Evolutionary conservation across 1,140 invertebrate genomes (phyloP).

Genomic region (Chlorops oryzae): DNA sequence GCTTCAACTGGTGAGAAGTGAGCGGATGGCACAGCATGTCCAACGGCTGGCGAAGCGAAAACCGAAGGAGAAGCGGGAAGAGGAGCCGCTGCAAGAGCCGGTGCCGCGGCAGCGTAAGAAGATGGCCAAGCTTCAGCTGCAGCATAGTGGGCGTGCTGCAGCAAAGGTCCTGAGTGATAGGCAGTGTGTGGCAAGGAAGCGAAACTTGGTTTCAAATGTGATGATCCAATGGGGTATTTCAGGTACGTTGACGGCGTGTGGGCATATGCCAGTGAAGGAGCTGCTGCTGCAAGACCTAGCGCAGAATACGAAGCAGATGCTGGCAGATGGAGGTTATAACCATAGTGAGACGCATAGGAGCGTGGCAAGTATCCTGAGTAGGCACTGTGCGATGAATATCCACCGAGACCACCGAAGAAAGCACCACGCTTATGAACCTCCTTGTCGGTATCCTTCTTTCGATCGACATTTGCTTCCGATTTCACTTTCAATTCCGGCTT

Average conservation of each 20-base stretch:
- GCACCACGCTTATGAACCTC: constrained; percentile 34
- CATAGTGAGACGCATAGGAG: constrained; percentile 37
- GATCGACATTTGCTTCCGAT: background rate
- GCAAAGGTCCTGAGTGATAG: background rate
- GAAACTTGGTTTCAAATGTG: constrained; percentile 20
- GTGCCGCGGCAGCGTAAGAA: constrained; percentile 7
- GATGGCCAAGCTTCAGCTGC: constrained; percentile 5
- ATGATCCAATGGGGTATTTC: constrained; percentile 25
- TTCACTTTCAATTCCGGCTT: background rate
- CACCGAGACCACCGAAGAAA: constrained; percentile 15
- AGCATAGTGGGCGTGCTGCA: background rate
- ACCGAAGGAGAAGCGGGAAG: background rate
- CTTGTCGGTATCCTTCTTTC: constrained; percentile 20
- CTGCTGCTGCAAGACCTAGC: background rate
- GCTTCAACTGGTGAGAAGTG: background rate
- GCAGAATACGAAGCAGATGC: constrained; percentile 26
- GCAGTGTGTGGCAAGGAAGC: background rate
- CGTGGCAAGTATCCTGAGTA: constrained; percentile 25
- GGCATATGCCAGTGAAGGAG: constrained; percentile 11
- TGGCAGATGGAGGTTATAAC: constrained; percentile 36
- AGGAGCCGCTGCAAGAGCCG: background rate
- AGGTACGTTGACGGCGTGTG: constrained; percentile 14
- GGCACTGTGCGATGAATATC: background rate
- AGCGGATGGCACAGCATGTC: constrained; percentile 9
- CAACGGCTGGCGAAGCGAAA: background rate